These are phyloP conservation scores for Acanthiza pusilla DNA, from an alignment of 2,797 vertebrate species.

Conservation along the genomic window DNA sequence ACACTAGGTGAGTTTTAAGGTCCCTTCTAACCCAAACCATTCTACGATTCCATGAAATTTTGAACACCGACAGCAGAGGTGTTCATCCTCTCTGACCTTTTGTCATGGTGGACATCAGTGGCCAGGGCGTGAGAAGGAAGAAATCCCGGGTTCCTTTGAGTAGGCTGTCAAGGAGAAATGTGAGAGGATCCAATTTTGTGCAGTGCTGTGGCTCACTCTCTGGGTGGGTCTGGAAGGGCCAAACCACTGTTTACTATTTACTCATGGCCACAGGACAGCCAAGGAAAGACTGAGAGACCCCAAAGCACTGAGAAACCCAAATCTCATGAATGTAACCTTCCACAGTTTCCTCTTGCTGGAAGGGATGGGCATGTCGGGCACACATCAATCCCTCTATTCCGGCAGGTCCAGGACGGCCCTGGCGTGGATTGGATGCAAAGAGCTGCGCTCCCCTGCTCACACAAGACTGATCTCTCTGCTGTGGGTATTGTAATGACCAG, in stretches of 20 bases:
- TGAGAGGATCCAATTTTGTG: background rate
- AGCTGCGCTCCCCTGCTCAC: background rate
- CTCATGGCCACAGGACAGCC: background rate
- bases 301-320: background rate
- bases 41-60: background rate
- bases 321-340: background rate
- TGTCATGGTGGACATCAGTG: background rate
- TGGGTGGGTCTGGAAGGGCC: background rate
- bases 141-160: background rate
- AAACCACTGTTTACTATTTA: background rate
- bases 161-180: background rate
- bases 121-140: fast-evolving
- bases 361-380: background rate
- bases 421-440: background rate
- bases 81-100: background rate
- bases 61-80: background rate
- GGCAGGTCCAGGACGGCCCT: background rate
- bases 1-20: background rate
- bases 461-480: background rate
- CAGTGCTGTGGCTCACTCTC: background rate
- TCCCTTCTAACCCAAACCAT: background rate
- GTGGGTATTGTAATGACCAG: background rate
- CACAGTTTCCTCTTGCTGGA: background rate
- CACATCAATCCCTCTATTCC: background rate
- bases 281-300: fast-evolving